Evolutionary conservation across 1,140 invertebrate species (phyloP).

Genomic region (Manduca sexta): DNA sequence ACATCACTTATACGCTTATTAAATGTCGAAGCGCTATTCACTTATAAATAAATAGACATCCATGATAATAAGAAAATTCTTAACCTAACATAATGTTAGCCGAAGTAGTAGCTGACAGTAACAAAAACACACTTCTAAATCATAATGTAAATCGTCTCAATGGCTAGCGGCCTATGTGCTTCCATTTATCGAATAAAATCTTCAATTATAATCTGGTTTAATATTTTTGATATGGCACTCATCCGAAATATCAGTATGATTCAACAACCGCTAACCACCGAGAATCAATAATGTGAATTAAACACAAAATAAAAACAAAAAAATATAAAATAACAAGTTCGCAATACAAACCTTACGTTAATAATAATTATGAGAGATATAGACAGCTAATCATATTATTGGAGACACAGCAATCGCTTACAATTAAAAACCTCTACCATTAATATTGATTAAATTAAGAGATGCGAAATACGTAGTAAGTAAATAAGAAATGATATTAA

Average conservation of each 20-base stretch:
- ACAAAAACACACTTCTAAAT: slow-evolving; percentile 4
- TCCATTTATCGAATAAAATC: slow-evolving; percentile 22
- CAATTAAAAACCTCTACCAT: slow-evolving; percentile 55
- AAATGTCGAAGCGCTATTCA: slow-evolving; percentile 53
- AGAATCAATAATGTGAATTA: slow-evolving; percentile 13
- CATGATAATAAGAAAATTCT: slow-evolving; percentile 60
- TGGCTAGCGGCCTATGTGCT: slow-evolving; percentile 43
- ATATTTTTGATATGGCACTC: slow-evolving; percentile 64
- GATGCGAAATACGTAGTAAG: slow-evolving; percentile 35
- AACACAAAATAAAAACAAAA: slow-evolving; percentile 32
- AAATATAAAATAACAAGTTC: slow-evolving; percentile 30
- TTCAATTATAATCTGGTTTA: slow-evolving; percentile 17
- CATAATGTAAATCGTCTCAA: slow-evolving; percentile 27
- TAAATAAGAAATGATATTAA: slow-evolving; percentile 49
- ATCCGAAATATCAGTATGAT: slow-evolving; percentile 34
- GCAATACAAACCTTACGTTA: slow-evolving; percentile 39
- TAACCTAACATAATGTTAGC: slow-evolving; percentile 57
- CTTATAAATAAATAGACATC: slow-evolving; percentile 69
- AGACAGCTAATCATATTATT: slow-evolving; percentile 69
- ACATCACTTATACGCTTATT: slow-evolving; percentile 61
- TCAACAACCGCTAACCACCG: slow-evolving; percentile 51
- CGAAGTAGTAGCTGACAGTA: slow-evolving; percentile 15
- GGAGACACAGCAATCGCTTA: slow-evolving; percentile 71
- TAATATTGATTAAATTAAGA: slow-evolving; percentile 37
- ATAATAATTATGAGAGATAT: slow-evolving; percentile 40